These are phyloP conservation scores for Imbricaverruca yamaguchii DNA, from an alignment of 2,888 invertebrate genomes.

Conservation along the genomic window DNA sequence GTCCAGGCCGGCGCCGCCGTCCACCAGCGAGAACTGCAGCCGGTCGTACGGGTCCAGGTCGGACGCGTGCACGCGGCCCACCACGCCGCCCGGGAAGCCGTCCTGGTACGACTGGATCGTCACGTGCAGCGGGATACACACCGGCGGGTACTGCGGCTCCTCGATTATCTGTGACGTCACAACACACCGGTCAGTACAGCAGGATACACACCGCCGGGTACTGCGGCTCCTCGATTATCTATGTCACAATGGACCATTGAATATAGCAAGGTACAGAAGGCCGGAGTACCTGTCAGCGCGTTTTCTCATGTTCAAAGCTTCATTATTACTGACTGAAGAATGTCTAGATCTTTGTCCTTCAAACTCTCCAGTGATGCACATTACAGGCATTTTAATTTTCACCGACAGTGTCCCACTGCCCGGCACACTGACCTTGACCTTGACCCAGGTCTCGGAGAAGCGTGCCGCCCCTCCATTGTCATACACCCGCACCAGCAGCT, in stretches of 20 bases:
- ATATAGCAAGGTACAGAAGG: too few relatives aligned
- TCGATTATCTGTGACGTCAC: conserved; percentile 61
- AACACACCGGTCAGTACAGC: not conserved
- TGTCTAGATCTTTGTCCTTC: not conserved
- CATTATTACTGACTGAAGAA: too few relatives aligned
- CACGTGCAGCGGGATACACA: conserved; percentile 76
- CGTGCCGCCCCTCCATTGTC: conserved; percentile 88
- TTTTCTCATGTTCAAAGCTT: too few relatives aligned
- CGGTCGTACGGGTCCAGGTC: conserved; percentile 91
- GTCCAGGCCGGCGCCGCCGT: conserved; percentile 48
- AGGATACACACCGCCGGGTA: conserved; percentile 38
- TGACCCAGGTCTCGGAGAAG: conserved; percentile 75
- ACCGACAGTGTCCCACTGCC: too few relatives aligned
- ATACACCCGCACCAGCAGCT: conserved; percentile 78
- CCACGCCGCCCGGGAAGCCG: conserved; percentile 79
- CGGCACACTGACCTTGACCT: conserved; percentile 46
- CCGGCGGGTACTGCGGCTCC: conserved; percentile 88
- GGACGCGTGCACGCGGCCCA: conserved; percentile 77
- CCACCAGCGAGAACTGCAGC: conserved; percentile 58
- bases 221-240: conserved; percentile 57
- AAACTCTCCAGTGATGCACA: not conserved
- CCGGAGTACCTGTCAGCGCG: too few relatives aligned
- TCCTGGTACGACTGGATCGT: conserved; percentile 78
- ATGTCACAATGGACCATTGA: too few relatives aligned
- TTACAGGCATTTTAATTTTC: too few relatives aligned